Evolutionary conservation across 2,888 invertebrate genomes (phyloP), one percentile per base, ranked within the genome.

Genomic region (Hanleya hanleyi): DNA sequence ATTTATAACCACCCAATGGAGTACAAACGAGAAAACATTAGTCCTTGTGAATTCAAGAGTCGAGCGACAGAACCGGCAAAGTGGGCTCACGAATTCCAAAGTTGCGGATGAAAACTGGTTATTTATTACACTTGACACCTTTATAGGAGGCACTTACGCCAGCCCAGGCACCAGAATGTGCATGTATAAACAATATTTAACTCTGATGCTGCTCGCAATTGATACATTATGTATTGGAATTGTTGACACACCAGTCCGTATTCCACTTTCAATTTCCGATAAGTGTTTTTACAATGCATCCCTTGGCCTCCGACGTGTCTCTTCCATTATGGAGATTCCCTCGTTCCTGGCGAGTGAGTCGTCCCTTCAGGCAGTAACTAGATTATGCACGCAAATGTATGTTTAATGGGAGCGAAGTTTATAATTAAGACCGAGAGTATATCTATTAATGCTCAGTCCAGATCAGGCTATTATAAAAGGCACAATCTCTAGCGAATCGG

Each of bases 121-220:
- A 57, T 57, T 57, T 57, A 57, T 57, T 57, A 57, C 32, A 29
- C 32, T 29, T 57, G 57, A 57, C 57, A 57, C 29, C 32, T 57
- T 29, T 29, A 57, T 22, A 29, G 57, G 26, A 9, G 22, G 57
- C 57, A 57, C 26, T 29, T 57, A 57, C 22, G 57, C 26, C 32
- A 29, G 18, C 22, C 47, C 47, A 22, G 47, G 7, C 7, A n/a
- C 47, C 47, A 47, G n/a, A 47, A 7, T 18, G 47, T 47, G 47
- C 47, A 47, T 47, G 47, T 47, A 22, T n/a, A 47, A 47, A 47
- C n/a, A 18, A 47, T 47, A 47, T 47, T 47, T 47, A 7, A 18
- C 47, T 47, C 47, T n/a, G 22, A 47, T 47, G 47, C 47, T 18
- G 47, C 7, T 22, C n/a, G 18, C 47, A 7, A 18, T 47, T 47